Base-by-base conservation (phyloP, 1,140 invertebrate species). In the Gonatopus flavifemur region DNA sequence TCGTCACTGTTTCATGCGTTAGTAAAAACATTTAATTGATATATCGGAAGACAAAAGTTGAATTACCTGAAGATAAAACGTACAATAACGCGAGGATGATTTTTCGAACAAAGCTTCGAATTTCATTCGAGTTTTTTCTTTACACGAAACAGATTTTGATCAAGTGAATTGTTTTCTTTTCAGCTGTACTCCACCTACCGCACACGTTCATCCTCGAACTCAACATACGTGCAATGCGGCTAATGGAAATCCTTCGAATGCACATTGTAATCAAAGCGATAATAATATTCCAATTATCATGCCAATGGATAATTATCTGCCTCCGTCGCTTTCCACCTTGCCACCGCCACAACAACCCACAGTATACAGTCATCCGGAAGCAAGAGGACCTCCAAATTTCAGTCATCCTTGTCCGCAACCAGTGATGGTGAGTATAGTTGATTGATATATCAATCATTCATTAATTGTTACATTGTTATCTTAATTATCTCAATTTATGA, bases 361-460 rank as follows among this genome's bases (percentile, higher is more conserved):
- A 16, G 79, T 81, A 24, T 81, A 72, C 41, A 80, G 78, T 51
- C 76, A 76, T 48, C 80, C 79, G 25, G 80, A 81, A 62, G 69
- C 77, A 7, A 63, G 69, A 33, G 65, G 66, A 25, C 72, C 75
- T 35, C 59, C 67, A 15, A 62, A 52, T 45, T 68, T 61, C 55
- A 55, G 55, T 41, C 24, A 54, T 7, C 56, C 64, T 18, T 63
- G 57, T 56, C 60, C 66, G 38, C 48, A 59, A 45, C 65, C 59
- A 49, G 42, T 69, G 32, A 53, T 68, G 39, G 66, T 72, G 68
- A 55, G 25, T 54, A 21, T 13, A 25, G 16, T 20, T 15, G 36
- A n/a, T 20, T n/a, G 25, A 38, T 16, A 15, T 33, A 43, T 41
- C 43, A 43, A 51, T 25, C 28, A 13, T 41, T 44, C 42, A 48